Percentiles rank a stretch among this genome's conserved stretches.
Evolutionary conservation across 2,888 invertebrate genomes (phyloP).

Genomic region (Melieria crassipennis): DNA sequence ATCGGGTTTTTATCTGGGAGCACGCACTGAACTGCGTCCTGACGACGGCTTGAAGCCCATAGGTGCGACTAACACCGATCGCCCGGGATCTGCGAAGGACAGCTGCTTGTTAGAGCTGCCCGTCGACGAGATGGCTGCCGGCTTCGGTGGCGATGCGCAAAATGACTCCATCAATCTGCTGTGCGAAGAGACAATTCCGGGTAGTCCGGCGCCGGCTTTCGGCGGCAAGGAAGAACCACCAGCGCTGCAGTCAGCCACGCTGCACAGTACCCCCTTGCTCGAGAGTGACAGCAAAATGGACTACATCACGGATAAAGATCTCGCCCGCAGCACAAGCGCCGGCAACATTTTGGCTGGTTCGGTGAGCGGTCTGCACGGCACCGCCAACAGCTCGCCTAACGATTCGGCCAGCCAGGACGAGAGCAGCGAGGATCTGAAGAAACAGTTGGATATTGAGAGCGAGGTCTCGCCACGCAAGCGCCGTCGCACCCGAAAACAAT

Average conservation of each 20-base stretch:
- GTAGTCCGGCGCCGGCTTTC: slow-evolving; percentile 81
- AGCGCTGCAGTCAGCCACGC: not conserved
- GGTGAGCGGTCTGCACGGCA: slow-evolving; percentile 16
- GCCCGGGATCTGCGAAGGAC: slow-evolving; percentile 24
- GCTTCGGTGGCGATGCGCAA: slow-evolving; percentile 53
- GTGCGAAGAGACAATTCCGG: slow-evolving; percentile 91
- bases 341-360: slow-evolving; percentile 3
- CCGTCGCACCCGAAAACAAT: slow-evolving; percentile 67
- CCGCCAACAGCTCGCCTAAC: slow-evolving; percentile 56
- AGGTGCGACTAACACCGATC: slow-evolving; percentile 37
- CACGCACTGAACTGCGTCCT: slow-evolving; percentile 48
- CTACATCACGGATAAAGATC: slow-evolving; percentile 4
- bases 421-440: slow-evolving; percentile 63
- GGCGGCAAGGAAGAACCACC: slow-evolving; percentile 43
- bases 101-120: slow-evolving; percentile 30
- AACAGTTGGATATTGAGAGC: slow-evolving; percentile 54
- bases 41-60: slow-evolving; percentile 54
- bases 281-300: slow-evolving; percentile 19
- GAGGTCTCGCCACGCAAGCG: slow-evolving; percentile 66
- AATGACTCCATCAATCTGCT: slow-evolving; percentile 78
- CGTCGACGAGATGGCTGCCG: slow-evolving; percentile 42
- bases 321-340: not conserved
- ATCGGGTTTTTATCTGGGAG: slow-evolving; percentile 46
- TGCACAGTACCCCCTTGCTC: not conserved
- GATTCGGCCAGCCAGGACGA: slow-evolving; percentile 65